phyloP scores from a whole-genome alignment of 2,113 vertebrate species.

The Pachycephala philippinensis region DNA sequence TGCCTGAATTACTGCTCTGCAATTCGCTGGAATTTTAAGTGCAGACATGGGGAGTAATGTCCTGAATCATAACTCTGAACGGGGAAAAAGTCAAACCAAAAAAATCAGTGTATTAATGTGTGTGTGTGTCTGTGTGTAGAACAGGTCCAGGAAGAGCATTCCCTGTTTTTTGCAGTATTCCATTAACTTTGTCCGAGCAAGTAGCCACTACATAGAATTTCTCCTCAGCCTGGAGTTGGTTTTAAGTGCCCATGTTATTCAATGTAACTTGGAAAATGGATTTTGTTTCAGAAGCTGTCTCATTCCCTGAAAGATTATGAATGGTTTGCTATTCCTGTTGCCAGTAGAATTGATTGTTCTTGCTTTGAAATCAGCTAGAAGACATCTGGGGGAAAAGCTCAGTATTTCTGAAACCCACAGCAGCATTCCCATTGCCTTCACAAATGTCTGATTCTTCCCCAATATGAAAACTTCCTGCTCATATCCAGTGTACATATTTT shows the following conservation, averaged over 20 bases:
- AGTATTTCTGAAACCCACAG: neutral
- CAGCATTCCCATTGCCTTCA: neutral
- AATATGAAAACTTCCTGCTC: neutral
- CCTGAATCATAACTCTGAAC: neutral
- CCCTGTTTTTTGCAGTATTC: neutral
- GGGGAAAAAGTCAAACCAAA: neutral
- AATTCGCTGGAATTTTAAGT: neutral
- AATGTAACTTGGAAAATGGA: neutral
- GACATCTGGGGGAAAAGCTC: neutral
- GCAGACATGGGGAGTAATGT: neutral
- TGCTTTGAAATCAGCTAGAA: neutral
- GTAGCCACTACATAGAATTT: neutral
- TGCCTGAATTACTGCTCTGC: neutral
- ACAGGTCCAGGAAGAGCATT: neutral
- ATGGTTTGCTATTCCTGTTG: neutral
- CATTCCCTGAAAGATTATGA: neutral
- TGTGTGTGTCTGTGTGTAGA: neutral
- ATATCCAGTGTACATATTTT: neutral
- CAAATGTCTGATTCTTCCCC: neutral
- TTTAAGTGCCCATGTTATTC: neutral
- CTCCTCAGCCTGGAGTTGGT: neutral
- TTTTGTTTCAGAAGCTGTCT: slow-evolving; percentile 1
- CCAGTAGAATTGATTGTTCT: neutral
- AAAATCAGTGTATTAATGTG: neutral
- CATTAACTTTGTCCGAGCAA: neutral